Conservation (phyloP, 2,113 vertebrate species). For the Hystrix cristata region DNA sequence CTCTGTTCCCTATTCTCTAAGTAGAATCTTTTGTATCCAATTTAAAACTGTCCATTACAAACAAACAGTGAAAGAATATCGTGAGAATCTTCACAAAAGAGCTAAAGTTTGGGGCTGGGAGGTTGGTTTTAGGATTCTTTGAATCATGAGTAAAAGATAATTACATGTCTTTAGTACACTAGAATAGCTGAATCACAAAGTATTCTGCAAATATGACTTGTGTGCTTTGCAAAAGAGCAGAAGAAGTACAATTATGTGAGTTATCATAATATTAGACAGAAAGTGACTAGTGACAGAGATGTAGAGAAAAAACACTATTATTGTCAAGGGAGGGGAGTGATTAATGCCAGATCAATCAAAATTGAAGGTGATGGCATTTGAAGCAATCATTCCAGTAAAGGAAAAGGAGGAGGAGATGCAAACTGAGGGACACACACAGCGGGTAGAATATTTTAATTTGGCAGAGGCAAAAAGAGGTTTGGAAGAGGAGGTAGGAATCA, state of each 20-base stretch:
- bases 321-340: not conserved
- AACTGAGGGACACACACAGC: not conserved
- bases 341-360: not conserved
- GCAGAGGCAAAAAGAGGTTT: not conserved
- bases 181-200: not conserved
- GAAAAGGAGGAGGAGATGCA: not conserved
- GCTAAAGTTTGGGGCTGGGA: not conserved
- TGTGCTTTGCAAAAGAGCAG: not conserved
- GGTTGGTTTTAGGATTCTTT: not conserved
- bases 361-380: not conserved
- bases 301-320: not conserved
- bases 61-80: not conserved
- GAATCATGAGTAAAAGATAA: not conserved
- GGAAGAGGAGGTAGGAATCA: not conserved
- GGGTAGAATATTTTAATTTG: not conserved
- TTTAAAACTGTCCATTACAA: conserved; percentile 9
- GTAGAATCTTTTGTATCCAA: not conserved
- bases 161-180: not conserved
- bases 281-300: not conserved
- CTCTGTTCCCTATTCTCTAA: not conserved
- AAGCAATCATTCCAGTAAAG: not conserved
- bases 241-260: not conserved
- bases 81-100: not conserved
- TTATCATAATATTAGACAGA: not conserved
- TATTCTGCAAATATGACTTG: not conserved